These are phyloP conservation scores for Nezara viridula DNA, from an alignment of 2,888 invertebrate species.

Conservation along the genomic window DNA sequence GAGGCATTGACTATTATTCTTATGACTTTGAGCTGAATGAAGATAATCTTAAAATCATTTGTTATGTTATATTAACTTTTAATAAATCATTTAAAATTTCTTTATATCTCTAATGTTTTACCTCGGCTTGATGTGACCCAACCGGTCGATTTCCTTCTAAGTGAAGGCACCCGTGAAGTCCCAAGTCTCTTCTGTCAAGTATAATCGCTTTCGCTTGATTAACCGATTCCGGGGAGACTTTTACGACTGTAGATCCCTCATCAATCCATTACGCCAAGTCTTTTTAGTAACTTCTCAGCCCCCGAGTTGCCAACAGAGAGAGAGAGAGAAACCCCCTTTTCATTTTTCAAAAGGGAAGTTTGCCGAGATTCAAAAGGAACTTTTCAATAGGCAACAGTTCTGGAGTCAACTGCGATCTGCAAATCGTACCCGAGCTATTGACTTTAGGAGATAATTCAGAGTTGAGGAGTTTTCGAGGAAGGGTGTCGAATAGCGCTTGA, in stretches of 20 bases:
- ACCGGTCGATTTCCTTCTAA: not conserved
- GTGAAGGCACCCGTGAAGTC: not conserved
- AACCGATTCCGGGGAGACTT: not conserved
- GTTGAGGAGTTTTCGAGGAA: not conserved
- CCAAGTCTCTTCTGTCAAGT: not conserved
- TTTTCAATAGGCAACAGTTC: slow-evolving; percentile 39
- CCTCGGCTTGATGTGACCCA: too few species aligned
- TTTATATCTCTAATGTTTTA: too few species aligned
- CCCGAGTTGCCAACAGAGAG: not conserved
- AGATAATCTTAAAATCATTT: too few species aligned
- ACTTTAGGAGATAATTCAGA: not conserved
- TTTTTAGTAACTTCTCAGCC: not conserved
- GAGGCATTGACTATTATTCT: too few species aligned
- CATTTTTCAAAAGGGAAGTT: slow-evolving; percentile 26
- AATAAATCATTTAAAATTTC: not conserved
- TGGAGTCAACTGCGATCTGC: slow-evolving; percentile 21
- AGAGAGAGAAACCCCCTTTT: not conserved
- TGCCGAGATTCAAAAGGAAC: not conserved
- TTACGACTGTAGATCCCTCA: not conserved
- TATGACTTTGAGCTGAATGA: too few species aligned
- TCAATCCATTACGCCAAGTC: slow-evolving; percentile 28
- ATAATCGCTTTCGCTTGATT: slow-evolving; percentile 27
- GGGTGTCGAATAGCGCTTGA: not conserved
- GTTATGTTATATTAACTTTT: not conserved
- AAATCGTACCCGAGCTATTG: not conserved